These are phyloP conservation scores for Tautogolabrus adspersus DNA, from an alignment of 2,113 vertebrate genomes.

Conservation along the genomic window DNA sequence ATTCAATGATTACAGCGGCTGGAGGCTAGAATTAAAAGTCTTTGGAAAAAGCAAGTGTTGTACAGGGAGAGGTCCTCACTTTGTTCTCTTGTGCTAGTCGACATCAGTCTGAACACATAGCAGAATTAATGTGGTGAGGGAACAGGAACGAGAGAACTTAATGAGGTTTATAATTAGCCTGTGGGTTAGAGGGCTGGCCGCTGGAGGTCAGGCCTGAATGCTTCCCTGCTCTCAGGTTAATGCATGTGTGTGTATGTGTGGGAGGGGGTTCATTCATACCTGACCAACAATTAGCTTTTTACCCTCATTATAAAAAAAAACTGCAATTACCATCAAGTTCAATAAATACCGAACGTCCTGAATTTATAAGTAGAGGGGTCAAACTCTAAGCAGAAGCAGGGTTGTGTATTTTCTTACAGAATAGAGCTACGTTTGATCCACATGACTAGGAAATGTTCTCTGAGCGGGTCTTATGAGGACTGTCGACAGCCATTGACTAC, in stretches of 20 bases:
- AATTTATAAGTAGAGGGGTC: background rate
- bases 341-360: constrained; percentile 4
- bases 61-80: constrained; percentile 15
- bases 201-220: constrained; percentile 67
- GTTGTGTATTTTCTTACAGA: background rate
- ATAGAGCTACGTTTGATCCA: constrained; percentile 2
- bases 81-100: constrained; percentile 21
- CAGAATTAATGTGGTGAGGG: constrained; percentile 71
- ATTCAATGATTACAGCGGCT: too few species aligned
- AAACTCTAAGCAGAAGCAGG: background rate
- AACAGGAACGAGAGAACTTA: constrained; percentile 61
- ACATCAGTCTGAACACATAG: constrained; percentile 43
- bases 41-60: background rate
- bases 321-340: constrained; percentile 31
- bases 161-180: constrained; percentile 79
- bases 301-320: constrained; percentile 1
- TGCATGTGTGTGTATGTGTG: constrained; percentile 36
- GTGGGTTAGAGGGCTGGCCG: constrained; percentile 58
- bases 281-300: constrained; percentile 50
- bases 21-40: too few species aligned
- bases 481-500: constrained; percentile 27
- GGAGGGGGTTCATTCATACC: constrained; percentile 20
- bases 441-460: constrained; percentile 19
- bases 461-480: constrained; percentile 20
- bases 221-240: constrained; percentile 63